Evolutionary conservation across 2,797 vertebrate species (phyloP).

Genomic region (Gadopsis bispinosus): DNA sequence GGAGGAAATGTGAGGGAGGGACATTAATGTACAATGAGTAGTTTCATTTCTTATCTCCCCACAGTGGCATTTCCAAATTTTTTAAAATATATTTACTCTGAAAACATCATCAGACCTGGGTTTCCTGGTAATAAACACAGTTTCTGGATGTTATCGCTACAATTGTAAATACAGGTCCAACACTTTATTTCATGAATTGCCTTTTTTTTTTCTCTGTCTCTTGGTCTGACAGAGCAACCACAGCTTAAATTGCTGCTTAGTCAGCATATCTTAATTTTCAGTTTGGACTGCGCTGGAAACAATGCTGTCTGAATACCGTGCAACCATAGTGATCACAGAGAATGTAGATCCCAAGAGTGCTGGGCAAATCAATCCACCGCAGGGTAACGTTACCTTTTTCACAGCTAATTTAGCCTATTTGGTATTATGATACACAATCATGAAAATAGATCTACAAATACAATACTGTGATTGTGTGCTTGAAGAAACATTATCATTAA

Average conservation of each 20-base stretch:
- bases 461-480: neutral
- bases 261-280: slow-evolving; percentile 30
- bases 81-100: neutral
- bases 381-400: neutral
- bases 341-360: slow-evolving; percentile 37
- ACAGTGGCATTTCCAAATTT: neutral
- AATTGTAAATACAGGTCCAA: neutral
- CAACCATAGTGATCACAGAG: slow-evolving; percentile 52
- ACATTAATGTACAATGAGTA: slow-evolving; percentile 1
- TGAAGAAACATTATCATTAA: slow-evolving; percentile 21
- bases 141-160: slow-evolving; percentile 6
- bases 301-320: slow-evolving; percentile 24
- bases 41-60: slow-evolving; percentile 38
- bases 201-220: neutral
- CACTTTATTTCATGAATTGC: neutral
- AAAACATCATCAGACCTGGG: neutral
- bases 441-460: neutral
- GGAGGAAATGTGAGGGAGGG: slow-evolving; percentile 17
- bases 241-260: slow-evolving; percentile 9
- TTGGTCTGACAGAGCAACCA: slow-evolving; percentile 12
- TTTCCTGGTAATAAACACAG: neutral
- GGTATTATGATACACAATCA: neutral
- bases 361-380: slow-evolving; percentile 20
- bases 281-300: slow-evolving; percentile 37
- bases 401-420: neutral